Base-by-base conservation (phyloP, 2,113 vertebrate species). In the Phodopus roborovskii region DNA sequence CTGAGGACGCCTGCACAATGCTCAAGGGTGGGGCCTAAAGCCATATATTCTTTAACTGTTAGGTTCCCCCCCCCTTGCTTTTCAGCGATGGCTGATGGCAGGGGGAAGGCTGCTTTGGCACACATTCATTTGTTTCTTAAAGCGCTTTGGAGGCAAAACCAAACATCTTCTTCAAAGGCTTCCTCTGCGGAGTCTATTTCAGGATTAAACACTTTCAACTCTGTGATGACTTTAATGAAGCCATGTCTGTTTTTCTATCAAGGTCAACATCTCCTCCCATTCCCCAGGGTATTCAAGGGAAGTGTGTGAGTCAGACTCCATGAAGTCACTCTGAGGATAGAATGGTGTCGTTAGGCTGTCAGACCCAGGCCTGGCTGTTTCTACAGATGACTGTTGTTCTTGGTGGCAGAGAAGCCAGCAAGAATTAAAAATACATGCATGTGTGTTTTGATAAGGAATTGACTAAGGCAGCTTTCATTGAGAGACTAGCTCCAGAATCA, bases 211-310 rank as follows among this genome's bases (percentile, higher is more conserved):
- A 62, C 17, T 97, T 86, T 92, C 30, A 36, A 86, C 62, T 88
- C 60, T 94, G 62, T 79, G 73, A 83, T 73, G 85, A 82, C 75
- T 91, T 91, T 91, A 56, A 26, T 53, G 64, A 89, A 97, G 48
- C 70, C 53, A 62, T 42, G 64, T 94, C 84, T 93, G 70, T 92
- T 96, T 96, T 96, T 74, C 73, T 96, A 4, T 45, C 68, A 71
- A 95, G 91, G 82, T 97, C 91, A 94, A 9, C 8, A 22, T 84
- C 62, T 94, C 66, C 39, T 92, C 83, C 60, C 22, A 16, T 50
- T 88, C 91, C 85, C 60, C 82, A 48, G 26, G 0, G 50, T 86
- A 58, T 84, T 58, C 73, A 71, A 73, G n/a, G 58, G 56, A 95
- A 78, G 39, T 53, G 39, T 64, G n/a, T 92, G 96, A 94, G 78